phyloP scores from a whole-genome alignment of 1,140 invertebrate species.

The Asobara japonica region DNA sequence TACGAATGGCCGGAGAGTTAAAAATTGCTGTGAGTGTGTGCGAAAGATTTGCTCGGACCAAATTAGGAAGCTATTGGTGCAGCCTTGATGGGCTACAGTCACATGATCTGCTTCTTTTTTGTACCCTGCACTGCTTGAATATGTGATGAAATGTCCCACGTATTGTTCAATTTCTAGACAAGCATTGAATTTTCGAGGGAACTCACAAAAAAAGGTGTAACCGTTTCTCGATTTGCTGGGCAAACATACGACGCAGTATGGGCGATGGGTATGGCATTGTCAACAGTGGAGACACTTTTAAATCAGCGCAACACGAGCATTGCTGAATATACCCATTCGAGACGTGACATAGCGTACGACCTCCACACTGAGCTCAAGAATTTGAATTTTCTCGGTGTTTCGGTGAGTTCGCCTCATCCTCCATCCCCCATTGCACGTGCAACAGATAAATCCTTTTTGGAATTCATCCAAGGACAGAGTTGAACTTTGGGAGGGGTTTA shows the following conservation, averaged over 20 bases:
- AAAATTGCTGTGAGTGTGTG: no score
- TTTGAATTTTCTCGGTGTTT: slow-evolving; percentile 84
- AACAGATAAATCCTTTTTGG: slow-evolving; percentile 6
- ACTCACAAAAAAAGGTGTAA: slow-evolving; percentile 66
- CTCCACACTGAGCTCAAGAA: slow-evolving; percentile 76
- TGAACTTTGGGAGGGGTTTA: background rate
- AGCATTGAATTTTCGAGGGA: slow-evolving; percentile 74
- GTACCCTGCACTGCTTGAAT: no score
- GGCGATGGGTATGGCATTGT: slow-evolving; percentile 82
- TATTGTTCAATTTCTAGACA: slow-evolving; percentile 68
- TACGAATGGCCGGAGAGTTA: no score
- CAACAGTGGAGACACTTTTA: slow-evolving; percentile 63
- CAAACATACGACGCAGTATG: slow-evolving; percentile 90
- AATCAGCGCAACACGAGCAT: slow-evolving; percentile 64
- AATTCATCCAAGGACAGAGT: slow-evolving; percentile 7
- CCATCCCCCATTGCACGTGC: slow-evolving; percentile 2
- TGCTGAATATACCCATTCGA: slow-evolving; percentile 76
- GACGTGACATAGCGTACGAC: slow-evolving; percentile 73
- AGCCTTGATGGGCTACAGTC: no score
- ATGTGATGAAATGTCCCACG: no score
- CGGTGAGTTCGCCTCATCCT: slow-evolving; percentile 70
- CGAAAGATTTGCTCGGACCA: no score
- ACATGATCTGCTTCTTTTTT: no score
- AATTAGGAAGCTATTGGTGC: no score
- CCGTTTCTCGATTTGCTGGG: slow-evolving; percentile 76